Evolutionary conservation across 1,140 invertebrate species (phyloP).

Genomic region (Lysiphlebus fabarum): DNA sequence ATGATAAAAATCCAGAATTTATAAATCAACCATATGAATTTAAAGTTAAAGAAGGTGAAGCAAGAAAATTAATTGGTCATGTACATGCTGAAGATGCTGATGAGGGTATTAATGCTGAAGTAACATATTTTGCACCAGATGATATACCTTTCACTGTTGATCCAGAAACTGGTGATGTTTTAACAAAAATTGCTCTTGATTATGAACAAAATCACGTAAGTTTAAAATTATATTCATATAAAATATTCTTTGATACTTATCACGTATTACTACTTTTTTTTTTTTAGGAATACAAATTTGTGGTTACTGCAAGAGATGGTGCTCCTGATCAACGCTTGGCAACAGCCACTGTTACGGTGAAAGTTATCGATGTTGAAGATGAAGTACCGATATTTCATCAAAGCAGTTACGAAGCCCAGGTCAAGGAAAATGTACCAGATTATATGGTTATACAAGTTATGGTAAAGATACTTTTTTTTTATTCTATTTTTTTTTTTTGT

Average conservation of each 20-base stretch:
- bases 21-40: conserved; percentile 75
- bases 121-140: conserved; percentile 70
- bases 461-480: conserved; percentile 37
- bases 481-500: background rate
- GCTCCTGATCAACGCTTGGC: conserved; percentile 80
- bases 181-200: conserved; percentile 73
- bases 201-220: conserved; percentile 77
- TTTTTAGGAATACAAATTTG: conserved; percentile 71
- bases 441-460: conserved; percentile 72
- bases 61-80: conserved; percentile 67
- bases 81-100: conserved; percentile 83
- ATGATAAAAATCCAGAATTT: conserved; percentile 86
- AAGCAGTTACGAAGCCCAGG: conserved; percentile 68
- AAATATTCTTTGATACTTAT: too few relatives aligned
- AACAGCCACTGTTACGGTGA: conserved; percentile 80
- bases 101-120: conserved; percentile 64
- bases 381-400: conserved; percentile 79
- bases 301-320: conserved; percentile 84
- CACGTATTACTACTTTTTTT: conserved; percentile 17
- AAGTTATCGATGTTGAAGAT: conserved; percentile 76
- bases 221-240: conserved; percentile 11
- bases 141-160: conserved; percentile 79
- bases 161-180: conserved; percentile 73
- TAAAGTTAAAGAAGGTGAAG: conserved; percentile 75
- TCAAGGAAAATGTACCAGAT: conserved; percentile 80